These are phyloP conservation scores for Empis livida DNA, from an alignment of 2,888 invertebrate genomes.

Conservation along the genomic window DNA sequence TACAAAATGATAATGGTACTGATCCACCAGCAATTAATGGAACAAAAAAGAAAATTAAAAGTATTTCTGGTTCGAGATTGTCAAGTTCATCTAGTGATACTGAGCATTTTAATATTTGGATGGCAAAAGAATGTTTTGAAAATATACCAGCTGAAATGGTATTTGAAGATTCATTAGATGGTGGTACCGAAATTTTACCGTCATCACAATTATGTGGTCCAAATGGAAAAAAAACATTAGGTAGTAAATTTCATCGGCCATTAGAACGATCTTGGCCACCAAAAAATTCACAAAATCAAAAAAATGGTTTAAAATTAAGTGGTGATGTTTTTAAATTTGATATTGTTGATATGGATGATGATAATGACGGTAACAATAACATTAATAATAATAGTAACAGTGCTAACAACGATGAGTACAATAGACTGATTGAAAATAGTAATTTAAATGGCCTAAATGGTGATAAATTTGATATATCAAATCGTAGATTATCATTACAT, in stretches of 20 bases:
- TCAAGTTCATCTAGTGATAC: conserved; percentile 9
- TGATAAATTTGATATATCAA: neutral
- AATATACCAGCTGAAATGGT: conserved; percentile 32
- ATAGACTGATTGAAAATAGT: neutral
- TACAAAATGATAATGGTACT: neutral
- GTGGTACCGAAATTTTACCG: conserved; percentile 26
- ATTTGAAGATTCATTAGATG: conserved; percentile 18
- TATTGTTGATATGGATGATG: conserved; percentile 69
- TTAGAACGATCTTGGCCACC: conserved; percentile 63
- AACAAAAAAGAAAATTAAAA: conserved; percentile 52
- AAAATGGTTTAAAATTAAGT: conserved; percentile 38
- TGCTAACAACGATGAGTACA: conserved; percentile 14
- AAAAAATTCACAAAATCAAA: conserved; percentile 39
- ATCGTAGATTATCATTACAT: conserved; percentile 3
- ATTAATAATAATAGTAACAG: conserved; percentile 38
- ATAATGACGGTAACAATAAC: conserved; percentile 30
- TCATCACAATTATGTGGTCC: conserved; percentile 5
- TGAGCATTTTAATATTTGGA: conserved; percentile 30
- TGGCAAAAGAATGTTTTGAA: conserved; percentile 33
- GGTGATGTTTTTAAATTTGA: conserved; percentile 77
- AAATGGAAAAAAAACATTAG: conserved; percentile 15
- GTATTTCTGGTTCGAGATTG: conserved; percentile 11
- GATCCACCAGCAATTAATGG: conserved; percentile 34
- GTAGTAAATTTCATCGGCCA: conserved; percentile 46
- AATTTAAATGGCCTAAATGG: neutral